These are phyloP conservation scores for Acanthosepion pharaonis DNA, from an alignment of 2,888 invertebrate genomes.

Conservation along the genomic window DNA sequence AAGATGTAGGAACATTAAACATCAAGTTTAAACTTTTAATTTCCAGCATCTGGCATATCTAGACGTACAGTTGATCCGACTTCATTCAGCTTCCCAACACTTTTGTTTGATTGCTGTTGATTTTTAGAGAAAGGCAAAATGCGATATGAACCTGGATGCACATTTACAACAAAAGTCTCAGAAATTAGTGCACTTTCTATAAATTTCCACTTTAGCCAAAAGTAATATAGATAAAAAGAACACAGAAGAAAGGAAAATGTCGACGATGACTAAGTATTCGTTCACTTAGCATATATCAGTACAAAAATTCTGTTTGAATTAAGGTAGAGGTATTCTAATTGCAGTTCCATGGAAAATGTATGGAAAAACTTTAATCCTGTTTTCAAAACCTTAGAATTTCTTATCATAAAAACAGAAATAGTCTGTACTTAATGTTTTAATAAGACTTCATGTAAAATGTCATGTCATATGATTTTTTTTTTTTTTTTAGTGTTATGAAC, in stretches of 20 bases:
- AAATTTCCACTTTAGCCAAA: background rate
- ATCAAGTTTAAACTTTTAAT: no score
- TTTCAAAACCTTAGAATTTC: background rate
- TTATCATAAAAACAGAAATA: background rate
- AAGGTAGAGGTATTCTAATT: background rate
- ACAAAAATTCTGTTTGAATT: background rate
- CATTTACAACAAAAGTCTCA: no score
- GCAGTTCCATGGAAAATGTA: background rate
- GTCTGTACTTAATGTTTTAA: background rate
- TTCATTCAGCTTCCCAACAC: no score
- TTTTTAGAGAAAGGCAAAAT: no score
- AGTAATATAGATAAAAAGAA: background rate
- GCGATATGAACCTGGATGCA: no score
- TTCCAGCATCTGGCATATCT: no score
- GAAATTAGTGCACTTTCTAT: no score
- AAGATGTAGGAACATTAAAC: no score
- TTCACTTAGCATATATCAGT: background rate
- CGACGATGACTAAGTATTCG: background rate
- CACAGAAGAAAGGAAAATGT: background rate
- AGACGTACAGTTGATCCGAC: no score
- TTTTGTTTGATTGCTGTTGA: no score
- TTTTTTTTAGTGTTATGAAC: background rate
- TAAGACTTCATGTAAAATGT: constrained; percentile 33
- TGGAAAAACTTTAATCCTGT: background rate
- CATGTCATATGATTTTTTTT: background rate